Evolutionary conservation across 2,888 invertebrate species (phyloP).

Genomic region (Apamea crenata): DNA sequence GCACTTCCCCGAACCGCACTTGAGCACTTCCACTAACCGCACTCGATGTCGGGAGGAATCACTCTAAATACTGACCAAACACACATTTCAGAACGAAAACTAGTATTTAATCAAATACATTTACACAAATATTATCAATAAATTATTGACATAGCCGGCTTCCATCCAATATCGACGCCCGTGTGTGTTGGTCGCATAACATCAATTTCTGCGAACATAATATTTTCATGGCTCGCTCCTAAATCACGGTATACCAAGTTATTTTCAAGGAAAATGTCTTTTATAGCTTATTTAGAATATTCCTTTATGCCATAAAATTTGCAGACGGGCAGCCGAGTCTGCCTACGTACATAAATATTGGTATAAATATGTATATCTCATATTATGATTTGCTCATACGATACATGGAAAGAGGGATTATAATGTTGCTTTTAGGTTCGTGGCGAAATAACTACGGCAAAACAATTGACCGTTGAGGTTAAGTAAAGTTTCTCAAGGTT

Average conservation of each 20-base stretch:
- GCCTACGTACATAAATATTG: slow-evolving; percentile 48
- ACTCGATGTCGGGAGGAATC: neutral
- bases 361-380: slow-evolving; percentile 15
- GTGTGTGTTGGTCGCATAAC: slow-evolving; percentile 48
- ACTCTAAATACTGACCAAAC: neutral
- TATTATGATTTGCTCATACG: slow-evolving; percentile 20
- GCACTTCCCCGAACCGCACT: too few relatives aligned
- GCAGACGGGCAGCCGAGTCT: slow-evolving; percentile 52
- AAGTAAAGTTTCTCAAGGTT: neutral
- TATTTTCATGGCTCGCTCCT: slow-evolving; percentile 65
- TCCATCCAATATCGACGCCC: slow-evolving; percentile 44
- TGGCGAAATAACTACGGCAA: neutral
- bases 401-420: slow-evolving; percentile 8
- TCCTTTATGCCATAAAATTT: slow-evolving; percentile 66
- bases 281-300: slow-evolving; percentile 71
- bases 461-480: too few relatives aligned
- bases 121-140: slow-evolving; percentile 37
- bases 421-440: slow-evolving; percentile 1
- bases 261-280: slow-evolving; percentile 69
- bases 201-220: slow-evolving; percentile 62
- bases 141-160: slow-evolving; percentile 45
- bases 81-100: neutral
- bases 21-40: too few relatives aligned
- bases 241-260: slow-evolving; percentile 67
- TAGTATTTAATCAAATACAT: slow-evolving; percentile 15